Percentiles rank a stretch among this genome's conserved stretches.
Evolutionary conservation across 2,797 vertebrate genomes (phyloP).

Genomic region (Chelon auratus): DNA sequence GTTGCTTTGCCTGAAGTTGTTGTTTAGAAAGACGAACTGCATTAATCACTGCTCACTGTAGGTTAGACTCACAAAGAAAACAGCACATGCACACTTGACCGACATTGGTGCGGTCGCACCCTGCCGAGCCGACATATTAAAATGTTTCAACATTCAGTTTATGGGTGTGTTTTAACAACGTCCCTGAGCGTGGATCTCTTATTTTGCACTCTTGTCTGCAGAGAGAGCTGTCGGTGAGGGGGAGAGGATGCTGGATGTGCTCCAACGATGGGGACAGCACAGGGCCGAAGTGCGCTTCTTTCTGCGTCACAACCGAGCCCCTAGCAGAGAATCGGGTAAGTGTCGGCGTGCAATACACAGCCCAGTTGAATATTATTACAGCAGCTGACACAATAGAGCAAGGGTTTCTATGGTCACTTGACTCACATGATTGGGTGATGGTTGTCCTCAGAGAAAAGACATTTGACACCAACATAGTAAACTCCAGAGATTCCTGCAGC

Average conservation of each 20-base stretch:
- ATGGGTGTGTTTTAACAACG: conserved; percentile 8
- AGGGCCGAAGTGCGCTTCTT: conserved; percentile 94
- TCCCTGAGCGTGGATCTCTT: not conserved
- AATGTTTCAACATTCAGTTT: conserved; percentile 13
- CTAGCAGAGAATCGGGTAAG: conserved; percentile 88
- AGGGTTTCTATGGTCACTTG: not conserved
- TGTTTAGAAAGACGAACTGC: conserved; percentile 29
- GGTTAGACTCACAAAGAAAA: conserved; percentile 43
- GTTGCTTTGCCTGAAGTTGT: conserved; percentile 39
- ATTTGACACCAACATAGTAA: conserved; percentile 42
- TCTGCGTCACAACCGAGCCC: conserved; percentile 90
- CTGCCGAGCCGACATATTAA: not conserved
- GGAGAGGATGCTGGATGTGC: conserved; percentile 93
- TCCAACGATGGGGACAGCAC: conserved; percentile 92
- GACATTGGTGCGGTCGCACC: not conserved
- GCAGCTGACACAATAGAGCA: not conserved
- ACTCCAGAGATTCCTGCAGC: conserved; percentile 44
- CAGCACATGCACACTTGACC: not conserved
- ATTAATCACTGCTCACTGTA: conserved; percentile 30
- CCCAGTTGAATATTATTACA: not conserved
- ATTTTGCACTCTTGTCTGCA: conserved; percentile 62
- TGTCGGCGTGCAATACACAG: not conserved
- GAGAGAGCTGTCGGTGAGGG: conserved; percentile 91
- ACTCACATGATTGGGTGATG: not conserved
- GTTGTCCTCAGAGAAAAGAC: conserved; percentile 30